Conservation (phyloP, 2,113 vertebrate genomes). For the Semicossyphus pulcher region DNA sequence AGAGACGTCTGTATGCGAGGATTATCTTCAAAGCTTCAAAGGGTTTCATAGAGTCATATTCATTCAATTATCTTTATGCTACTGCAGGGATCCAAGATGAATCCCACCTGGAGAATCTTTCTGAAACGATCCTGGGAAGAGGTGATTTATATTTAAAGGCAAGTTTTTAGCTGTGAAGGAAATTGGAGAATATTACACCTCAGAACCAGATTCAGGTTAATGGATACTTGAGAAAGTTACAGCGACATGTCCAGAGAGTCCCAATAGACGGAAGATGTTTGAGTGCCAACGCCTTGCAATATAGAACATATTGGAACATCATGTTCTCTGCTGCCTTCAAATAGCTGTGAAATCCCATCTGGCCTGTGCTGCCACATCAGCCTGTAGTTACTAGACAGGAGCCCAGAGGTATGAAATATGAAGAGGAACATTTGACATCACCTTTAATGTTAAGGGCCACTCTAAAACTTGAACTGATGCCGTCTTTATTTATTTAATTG, state of each 20-base stretch:
- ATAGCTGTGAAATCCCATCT: slow-evolving; percentile 4
- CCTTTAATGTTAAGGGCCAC: too few relatives aligned
- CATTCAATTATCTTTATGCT: not conserved
- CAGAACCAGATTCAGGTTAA: too few relatives aligned
- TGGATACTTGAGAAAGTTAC: not conserved
- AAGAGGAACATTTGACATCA: too few relatives aligned
- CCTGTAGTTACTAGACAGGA: too few relatives aligned
- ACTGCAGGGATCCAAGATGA: not conserved
- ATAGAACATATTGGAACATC: slow-evolving; percentile 1
- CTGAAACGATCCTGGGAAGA: not conserved
- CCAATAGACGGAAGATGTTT: slow-evolving; percentile 3
- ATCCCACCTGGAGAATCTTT: not conserved
- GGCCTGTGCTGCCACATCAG: not conserved
- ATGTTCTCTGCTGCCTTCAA: not conserved
- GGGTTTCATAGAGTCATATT: not conserved
- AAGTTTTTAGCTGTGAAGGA: not conserved
- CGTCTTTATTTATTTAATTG: too few relatives aligned
- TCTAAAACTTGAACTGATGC: too few relatives aligned
- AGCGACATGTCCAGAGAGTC: not conserved
- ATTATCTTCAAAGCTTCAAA: too few relatives aligned
- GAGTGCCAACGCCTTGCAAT: not conserved
- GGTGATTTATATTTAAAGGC: not conserved
- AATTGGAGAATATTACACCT: slow-evolving; percentile 1
- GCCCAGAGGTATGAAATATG: too few relatives aligned
- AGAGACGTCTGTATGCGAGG: too few relatives aligned